Evolutionary conservation across 2,888 invertebrate species (phyloP).

Genomic region (Helleia helle): DNA sequence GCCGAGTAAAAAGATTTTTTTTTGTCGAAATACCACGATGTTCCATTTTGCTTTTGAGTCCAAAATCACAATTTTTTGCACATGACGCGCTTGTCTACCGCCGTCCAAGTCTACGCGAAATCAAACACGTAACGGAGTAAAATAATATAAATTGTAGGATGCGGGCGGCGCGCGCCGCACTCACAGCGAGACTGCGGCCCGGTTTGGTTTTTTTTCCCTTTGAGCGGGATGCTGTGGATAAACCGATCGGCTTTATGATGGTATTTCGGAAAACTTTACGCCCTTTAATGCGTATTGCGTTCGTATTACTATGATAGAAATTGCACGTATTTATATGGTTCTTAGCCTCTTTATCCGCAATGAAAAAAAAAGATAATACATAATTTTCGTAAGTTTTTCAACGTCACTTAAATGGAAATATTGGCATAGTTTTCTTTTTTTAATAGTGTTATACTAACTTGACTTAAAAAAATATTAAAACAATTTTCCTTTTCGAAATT

Average conservation of each 20-base stretch:
- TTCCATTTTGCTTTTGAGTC: slow-evolving; percentile 50
- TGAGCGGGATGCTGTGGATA: slow-evolving; percentile 43
- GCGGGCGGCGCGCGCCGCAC: slow-evolving; percentile 67
- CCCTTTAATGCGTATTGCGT: slow-evolving; percentile 3
- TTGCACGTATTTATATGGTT: too few species aligned
- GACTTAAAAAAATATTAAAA: too few species aligned
- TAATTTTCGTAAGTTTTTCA: too few species aligned
- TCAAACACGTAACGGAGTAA: slow-evolving; percentile 67
- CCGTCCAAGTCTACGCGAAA: slow-evolving; percentile 71
- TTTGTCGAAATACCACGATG: slow-evolving; percentile 39
- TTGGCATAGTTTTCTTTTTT: too few species aligned
- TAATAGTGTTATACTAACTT: too few species aligned
- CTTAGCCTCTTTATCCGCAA: too few species aligned
- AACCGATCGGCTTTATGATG: slow-evolving; percentile 25
- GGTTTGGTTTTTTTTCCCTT: slow-evolving; percentile 50
- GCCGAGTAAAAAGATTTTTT: slow-evolving; percentile 48
- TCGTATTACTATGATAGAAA: too few species aligned
- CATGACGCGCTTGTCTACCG: slow-evolving; percentile 60
- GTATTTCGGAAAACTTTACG: slow-evolving; percentile 20
- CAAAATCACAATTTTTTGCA: slow-evolving; percentile 67
- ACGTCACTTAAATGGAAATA: too few species aligned
- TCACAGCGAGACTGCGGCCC: slow-evolving; percentile 50
- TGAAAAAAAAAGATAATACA: too few species aligned
- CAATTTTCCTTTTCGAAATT: too few species aligned
- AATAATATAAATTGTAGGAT: slow-evolving; percentile 56